phyloP scores from a whole-genome alignment of 2,888 invertebrate genomes.

The Orthosia cruda region DNA sequence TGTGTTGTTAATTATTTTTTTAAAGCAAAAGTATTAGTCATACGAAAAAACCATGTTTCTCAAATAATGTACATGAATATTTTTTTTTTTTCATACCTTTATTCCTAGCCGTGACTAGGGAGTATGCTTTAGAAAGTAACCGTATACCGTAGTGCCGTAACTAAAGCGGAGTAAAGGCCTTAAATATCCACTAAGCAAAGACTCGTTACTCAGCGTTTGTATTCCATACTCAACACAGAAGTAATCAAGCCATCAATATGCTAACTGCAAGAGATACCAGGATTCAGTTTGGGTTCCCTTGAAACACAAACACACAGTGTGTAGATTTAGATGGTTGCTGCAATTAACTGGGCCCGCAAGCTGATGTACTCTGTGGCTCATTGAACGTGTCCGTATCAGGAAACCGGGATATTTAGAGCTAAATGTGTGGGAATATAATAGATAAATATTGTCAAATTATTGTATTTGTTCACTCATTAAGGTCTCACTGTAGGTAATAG shows the following conservation, averaged over 20 bases:
- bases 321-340: background rate
- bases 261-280: background rate
- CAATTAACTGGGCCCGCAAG: conserved; percentile 26
- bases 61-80: no score
- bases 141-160: no score
- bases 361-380: conserved; percentile 29
- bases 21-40: no score
- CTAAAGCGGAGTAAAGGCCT: no score
- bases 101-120: no score
- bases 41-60: no score
- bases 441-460: background rate
- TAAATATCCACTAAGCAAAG: background rate
- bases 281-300: background rate
- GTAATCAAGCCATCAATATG: conserved; percentile 9
- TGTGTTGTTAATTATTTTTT: no score
- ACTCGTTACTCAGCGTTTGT: conserved; percentile 4
- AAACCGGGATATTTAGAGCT: background rate
- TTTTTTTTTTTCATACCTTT: no score
- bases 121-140: no score
- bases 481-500: background rate
- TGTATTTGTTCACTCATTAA: background rate
- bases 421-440: background rate
- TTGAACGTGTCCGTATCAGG: conserved; percentile 2
- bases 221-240: conserved; percentile 4
- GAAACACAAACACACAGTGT: background rate